Base-by-base conservation (phyloP, 2,113 vertebrate genomes). In the Nansenia antarctica region DNA sequence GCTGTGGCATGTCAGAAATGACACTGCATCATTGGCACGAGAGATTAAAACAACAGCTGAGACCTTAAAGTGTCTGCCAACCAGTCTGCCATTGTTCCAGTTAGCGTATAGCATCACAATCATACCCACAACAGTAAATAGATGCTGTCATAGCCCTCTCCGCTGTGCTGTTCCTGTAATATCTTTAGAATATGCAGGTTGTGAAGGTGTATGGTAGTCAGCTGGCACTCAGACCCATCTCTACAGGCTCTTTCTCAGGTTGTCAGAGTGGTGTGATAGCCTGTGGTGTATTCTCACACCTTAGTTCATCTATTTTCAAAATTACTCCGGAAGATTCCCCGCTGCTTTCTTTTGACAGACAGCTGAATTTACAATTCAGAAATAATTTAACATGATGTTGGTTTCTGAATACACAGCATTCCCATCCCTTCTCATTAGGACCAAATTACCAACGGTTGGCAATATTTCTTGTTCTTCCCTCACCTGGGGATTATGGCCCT, bases 11-110 rank as follows among this genome's bases (percentile, higher is more conserved):
- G 85, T 71, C 80, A 82, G 83, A 74, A 89, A 86, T 78, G 82
- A 67, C 82, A 69, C 73, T 78, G 76, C 74, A 85, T 85, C 84
- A 80, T 83, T 80, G 86, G 84, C 74, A 53, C 69, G 69, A 67
- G 80, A 79, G 69, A 77, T 82, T 87, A 82, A 80, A 75, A 82
- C 84, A 89, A 90, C 89, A 90, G 89, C 89, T 90, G 89, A 89
- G 70, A 8, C 22, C 8, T 27, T 85, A 89, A 90, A n/a, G n/a
- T n/a, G n/a, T 85, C 89, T 81, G 82, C 60, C n/a, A n/a, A n/a
- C n/a, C n/a, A n/a, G n/a, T n/a, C n/a, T 62, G 81, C 84, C 83
- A 90, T 90, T 90, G 87, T 90, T 88, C 83, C 81, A 67, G 72
- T n/a, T n/a, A n/a, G n/a, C n/a, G n/a, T 66, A 66, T 72, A 82